These are phyloP conservation scores for Chironomus riparius DNA, from an alignment of 2,888 invertebrate species.

Conservation along the genomic window DNA sequence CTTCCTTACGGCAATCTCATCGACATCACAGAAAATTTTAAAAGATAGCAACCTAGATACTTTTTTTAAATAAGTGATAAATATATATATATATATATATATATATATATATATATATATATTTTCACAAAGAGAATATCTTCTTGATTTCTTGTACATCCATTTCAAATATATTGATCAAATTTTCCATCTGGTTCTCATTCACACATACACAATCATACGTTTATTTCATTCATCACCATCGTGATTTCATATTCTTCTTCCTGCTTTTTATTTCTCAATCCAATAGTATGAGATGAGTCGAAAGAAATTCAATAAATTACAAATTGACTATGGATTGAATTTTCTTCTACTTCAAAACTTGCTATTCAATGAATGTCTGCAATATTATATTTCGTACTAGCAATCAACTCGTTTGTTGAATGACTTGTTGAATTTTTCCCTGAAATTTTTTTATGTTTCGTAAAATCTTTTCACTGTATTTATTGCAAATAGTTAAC, in stretches of 20 bases:
- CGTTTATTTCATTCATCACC: slow-evolving; percentile 2
- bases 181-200: neutral
- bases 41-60: too few relatives aligned
- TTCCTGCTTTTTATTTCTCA: neutral
- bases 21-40: neutral
- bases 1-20: neutral
- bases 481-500: too few relatives aligned
- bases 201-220: neutral
- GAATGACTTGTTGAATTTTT: too few relatives aligned
- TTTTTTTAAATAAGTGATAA: too few relatives aligned
- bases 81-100: too few relatives aligned
- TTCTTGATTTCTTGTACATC: too few relatives aligned
- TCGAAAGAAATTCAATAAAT: slow-evolving; percentile 20
- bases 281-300: neutral
- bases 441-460: too few relatives aligned
- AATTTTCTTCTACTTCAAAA: neutral
- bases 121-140: too few relatives aligned
- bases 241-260: neutral
- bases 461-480: too few relatives aligned
- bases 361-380: neutral
- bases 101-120: too few relatives aligned
- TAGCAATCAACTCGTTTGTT: too few relatives aligned
- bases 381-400: neutral
- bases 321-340: slow-evolving; percentile 8
- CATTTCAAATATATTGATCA: neutral